Evolutionary conservation across 2,113 vertebrate genomes (phyloP).

Genomic region (Heterotis niloticus): DNA sequence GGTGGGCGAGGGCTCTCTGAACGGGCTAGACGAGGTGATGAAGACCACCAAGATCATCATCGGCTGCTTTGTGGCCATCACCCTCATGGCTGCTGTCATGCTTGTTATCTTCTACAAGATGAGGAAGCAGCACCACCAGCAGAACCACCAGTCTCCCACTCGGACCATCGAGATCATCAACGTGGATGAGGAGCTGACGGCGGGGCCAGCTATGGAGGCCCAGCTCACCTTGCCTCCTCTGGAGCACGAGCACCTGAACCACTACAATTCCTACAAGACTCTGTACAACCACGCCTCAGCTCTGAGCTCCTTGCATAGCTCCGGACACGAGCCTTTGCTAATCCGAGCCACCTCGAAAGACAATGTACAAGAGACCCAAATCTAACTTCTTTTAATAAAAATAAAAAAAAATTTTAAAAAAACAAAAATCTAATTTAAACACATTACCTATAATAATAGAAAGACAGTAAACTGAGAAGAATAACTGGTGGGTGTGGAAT

Average conservation of each 20-base stretch:
- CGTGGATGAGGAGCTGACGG: slow-evolving; percentile 93
- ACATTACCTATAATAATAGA: slow-evolving; percentile 40
- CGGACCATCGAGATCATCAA: slow-evolving; percentile 98
- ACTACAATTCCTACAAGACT: slow-evolving; percentile 96
- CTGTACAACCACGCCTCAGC: slow-evolving; percentile 96
- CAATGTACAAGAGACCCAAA: slow-evolving; percentile 99
- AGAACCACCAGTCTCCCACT: slow-evolving; percentile 89
- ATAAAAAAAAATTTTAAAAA: slow-evolving; percentile 46
- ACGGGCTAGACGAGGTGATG: slow-evolving; percentile 97
- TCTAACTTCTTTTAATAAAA: slow-evolving; percentile 69
- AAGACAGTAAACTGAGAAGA: slow-evolving; percentile 54
- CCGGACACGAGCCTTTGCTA: slow-evolving; percentile 99
- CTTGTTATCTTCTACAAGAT: slow-evolving; percentile 99
- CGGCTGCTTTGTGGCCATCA: slow-evolving; percentile 98
- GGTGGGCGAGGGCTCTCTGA: slow-evolving; percentile 74
- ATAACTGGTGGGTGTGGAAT: slow-evolving; percentile 44
- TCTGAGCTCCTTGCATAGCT: slow-evolving; percentile 99
- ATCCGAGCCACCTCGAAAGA: slow-evolving; percentile 99
- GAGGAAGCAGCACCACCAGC: slow-evolving; percentile 97
- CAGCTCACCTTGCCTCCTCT: slow-evolving; percentile 94
- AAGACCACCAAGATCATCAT: slow-evolving; percentile 99
- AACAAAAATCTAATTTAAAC: slow-evolving; percentile 13
- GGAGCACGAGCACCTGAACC: slow-evolving; percentile 97
- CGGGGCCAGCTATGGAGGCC: slow-evolving; percentile 86
- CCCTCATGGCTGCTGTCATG: slow-evolving; percentile 98